These are phyloP conservation scores for Drosophila kuntzei DNA, from an alignment of 2,888 invertebrate genomes.

Conservation along the genomic window DNA sequence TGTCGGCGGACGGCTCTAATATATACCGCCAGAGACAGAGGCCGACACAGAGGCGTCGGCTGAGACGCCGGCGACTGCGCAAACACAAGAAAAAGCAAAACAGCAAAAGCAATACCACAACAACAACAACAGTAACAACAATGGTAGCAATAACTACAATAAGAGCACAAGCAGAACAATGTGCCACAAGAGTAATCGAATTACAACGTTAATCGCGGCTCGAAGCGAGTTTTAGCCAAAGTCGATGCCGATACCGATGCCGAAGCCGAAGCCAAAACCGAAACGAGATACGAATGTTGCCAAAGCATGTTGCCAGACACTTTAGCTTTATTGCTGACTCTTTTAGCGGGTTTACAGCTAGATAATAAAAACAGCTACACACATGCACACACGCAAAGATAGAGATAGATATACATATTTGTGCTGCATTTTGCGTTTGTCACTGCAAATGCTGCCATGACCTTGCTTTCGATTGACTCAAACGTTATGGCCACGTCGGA, in stretches of 20 bases:
- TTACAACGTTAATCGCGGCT: conserved; percentile 78
- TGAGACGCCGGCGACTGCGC: conserved; percentile 61
- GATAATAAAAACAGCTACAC: background rate
- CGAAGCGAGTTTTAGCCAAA: conserved; percentile 70
- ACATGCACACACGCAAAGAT: background rate
- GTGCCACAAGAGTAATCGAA: conserved; percentile 78
- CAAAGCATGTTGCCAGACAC: conserved; percentile 59
- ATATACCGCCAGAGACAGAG: conserved; percentile 81
- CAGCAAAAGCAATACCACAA: conserved; percentile 48
- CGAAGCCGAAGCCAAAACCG: conserved; percentile 55
- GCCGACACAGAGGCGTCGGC: conserved; percentile 36
- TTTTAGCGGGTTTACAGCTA: conserved; percentile 48
- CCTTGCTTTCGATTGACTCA: conserved; percentile 71
- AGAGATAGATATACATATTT: conserved; percentile 5
- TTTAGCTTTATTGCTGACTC: conserved; percentile 23
- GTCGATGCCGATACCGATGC: conserved; percentile 47
- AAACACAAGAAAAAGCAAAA: conserved; percentile 52
- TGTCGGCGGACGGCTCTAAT: conserved; percentile 83
- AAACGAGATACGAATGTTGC: conserved; percentile 47
- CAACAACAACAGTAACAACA: conserved; percentile 52
- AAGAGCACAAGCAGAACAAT: conserved; percentile 74
- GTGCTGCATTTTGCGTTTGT: conserved; percentile 60
- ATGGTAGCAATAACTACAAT: conserved; percentile 53
- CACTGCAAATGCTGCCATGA: conserved; percentile 64
- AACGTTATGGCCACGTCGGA: conserved; percentile 39